Base-by-base conservation (phyloP, 2,888 invertebrate species). In the Drosophila diplacantha region DNA sequence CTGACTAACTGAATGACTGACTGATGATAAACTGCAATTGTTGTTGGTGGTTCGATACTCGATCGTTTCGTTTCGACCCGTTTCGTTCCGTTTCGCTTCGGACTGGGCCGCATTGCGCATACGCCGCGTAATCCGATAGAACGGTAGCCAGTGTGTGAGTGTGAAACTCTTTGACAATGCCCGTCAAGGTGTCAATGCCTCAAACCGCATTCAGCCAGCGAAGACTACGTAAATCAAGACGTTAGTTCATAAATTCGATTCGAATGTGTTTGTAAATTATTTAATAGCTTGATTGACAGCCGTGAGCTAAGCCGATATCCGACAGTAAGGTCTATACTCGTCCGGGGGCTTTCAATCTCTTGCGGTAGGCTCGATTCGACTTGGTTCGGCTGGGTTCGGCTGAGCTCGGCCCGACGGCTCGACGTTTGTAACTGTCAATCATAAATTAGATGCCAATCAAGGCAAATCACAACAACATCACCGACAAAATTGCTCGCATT, bases 401-500 rank as follows among this genome's bases (percentile, higher is more conserved):
- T 26, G 12, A 12, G 18, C 29, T 20, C 31, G 44, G 29, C 44
- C 14, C 29, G 18, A 16, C 12, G 8, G 29, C 52, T 66, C 57
- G 82, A 72, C 68, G 79, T 78, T 83, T 79, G 76, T 69, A 82
- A 71, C 84, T 80, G 84, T 84, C 80, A 84, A 84, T 80, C 84
- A 84, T 84, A 80, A 84, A 80, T 80, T 84, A 72, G 79, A 69
- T 71, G 80, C 72, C 82, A 79, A 83, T 79, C 79, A 79, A 78
- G 75, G 69, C 73, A 71, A 83, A 83, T 79, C 73, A 81, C 67
- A 68, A 81, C 57, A 56, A 49, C 66, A 55, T 41, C 54, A 52
- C 37, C 66, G 20, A 31, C 61, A 67, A 76, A 73, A 73, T 76
- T 82, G 71, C 69, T 56, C 49, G 54, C 60, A 51, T 67, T 68